Evolutionary conservation across 2,888 invertebrate species (phyloP), one percentile per base, ranked within the genome.

Genomic region (Lithophane socia): DNA sequence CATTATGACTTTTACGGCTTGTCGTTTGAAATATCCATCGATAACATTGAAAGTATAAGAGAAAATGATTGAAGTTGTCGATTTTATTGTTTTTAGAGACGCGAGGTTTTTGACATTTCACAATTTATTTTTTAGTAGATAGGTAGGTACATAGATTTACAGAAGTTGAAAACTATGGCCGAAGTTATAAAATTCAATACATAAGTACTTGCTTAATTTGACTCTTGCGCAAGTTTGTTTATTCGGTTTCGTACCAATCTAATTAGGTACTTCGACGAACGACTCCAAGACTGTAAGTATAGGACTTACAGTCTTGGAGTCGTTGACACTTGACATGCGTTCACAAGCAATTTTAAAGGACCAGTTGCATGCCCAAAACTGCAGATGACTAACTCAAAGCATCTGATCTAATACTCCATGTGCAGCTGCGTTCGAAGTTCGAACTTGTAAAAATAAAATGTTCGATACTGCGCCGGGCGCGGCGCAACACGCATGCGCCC

Each of bases 401-500:
- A 70, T 68, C 63, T 65, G 29, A 29, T 29, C 29, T 29, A 29
- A 29, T 37, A 74, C 63, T 75, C 67, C 73, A 79, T 75, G 65
- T 84, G 86, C 88, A 88, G 85, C 85, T 87, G 87, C 74, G 75
- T 79, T 81, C 44, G 60, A 88, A 87, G 87, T 86, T 87, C 83
- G 24, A 89, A 89, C 71, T 66, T 67, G 37, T 83, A 79, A 75
- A 91, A 89, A 88, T 85, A 84, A 88, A 88, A 86, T 84, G 83
- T 86, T 85, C 87, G 85, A 90, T 89, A 90, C n/a, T 12, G 89
- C 85, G 72, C 42, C 79, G 70, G 72, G 24, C 64, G 80, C 76
- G 85, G 83, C 84, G 83, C 86, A 77, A 85, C 88, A 86, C 88
- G 90, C 90, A 89, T 89, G 89, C 89, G 90, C 90, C 90, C 92